Conservation (phyloP, 1,140 invertebrate genomes). For the Ctenoplectra terminalis region DNA sequence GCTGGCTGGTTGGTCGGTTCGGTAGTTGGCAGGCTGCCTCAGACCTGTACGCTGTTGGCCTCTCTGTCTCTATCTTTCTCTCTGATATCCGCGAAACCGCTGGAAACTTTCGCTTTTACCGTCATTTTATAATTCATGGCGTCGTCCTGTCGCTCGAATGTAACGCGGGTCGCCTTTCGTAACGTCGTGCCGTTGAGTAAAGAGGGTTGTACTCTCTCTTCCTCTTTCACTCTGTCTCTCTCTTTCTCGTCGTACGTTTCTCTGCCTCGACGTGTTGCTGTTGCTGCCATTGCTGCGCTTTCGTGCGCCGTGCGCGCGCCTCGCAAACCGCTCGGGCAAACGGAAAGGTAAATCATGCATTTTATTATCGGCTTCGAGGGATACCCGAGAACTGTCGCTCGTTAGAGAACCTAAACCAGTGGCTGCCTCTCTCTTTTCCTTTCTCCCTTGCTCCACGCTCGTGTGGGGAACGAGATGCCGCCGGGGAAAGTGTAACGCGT, state of each 20-base stretch:
- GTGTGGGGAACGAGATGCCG: constrained; percentile 6
- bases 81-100: constrained; percentile 67
- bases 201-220: constrained; percentile 52
- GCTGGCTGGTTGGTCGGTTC: constrained; percentile 58
- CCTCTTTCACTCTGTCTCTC: neutral
- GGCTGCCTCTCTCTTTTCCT: neutral
- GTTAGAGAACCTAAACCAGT: constrained; percentile 46
- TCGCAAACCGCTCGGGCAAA: constrained; percentile 62
- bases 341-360: constrained; percentile 79
- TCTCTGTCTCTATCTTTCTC: constrained; percentile 8
- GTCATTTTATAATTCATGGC: constrained; percentile 82
- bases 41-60: neutral
- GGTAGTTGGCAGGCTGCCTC: constrained; percentile 43
- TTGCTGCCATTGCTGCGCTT: constrained; percentile 36
- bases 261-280: constrained; percentile 42
- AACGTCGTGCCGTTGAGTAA: constrained; percentile 60
- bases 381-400: constrained; percentile 16
- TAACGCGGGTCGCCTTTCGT: constrained; percentile 72
- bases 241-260: neutral
- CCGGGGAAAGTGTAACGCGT: constrained; percentile 5
- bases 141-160: constrained; percentile 76
- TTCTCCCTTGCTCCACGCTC: neutral
- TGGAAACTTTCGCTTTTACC: constrained; percentile 82
- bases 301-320: constrained; percentile 57
- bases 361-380: constrained; percentile 74